These are phyloP conservation scores for Entomobrya proxima DNA, from an alignment of 2,888 invertebrate species.

Conservation along the genomic window DNA sequence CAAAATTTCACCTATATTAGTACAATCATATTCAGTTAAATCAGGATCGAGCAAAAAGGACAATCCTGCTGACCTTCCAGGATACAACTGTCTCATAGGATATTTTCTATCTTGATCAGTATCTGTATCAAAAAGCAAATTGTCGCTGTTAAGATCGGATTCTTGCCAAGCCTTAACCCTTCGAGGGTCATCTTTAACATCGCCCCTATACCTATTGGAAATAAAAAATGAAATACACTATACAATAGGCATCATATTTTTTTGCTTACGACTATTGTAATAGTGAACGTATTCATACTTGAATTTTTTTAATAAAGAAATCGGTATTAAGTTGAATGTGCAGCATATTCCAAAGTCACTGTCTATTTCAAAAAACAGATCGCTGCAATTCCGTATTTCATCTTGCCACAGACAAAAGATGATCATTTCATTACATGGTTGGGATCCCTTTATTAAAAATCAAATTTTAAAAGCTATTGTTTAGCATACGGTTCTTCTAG, in stretches of 20 bases:
- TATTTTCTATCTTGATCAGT: background rate
- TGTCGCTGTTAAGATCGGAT: conserved; percentile 38
- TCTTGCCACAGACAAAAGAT: conserved; percentile 84
- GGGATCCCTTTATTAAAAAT: too few species aligned
- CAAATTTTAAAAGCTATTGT: background rate
- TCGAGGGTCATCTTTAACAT: conserved; percentile 10
- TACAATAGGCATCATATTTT: too few species aligned
- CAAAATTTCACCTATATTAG: too few species aligned
- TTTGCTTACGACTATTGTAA: too few species aligned
- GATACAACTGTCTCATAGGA: conserved; percentile 59
- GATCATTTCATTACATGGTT: conserved; percentile 84
- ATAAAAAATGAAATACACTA: too few species aligned
- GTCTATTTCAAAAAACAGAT: conserved; percentile 85
- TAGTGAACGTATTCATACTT: too few species aligned
- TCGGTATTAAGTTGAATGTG: conserved; percentile 85
- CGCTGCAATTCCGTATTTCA: conserved; percentile 81
- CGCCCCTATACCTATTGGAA: background rate
- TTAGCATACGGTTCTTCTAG: too few species aligned
- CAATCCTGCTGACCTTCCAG: conserved; percentile 71
- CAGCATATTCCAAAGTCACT: conserved; percentile 89
- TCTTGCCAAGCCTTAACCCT: conserved; percentile 21
- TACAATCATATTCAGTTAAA: conserved; percentile 72
- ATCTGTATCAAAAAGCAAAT: background rate
- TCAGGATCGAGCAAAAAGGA: conserved; percentile 71
- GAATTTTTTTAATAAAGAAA: conserved; percentile 76